Conservation (phyloP, 2,888 invertebrate genomes). For the Cenopis cana region DNA sequence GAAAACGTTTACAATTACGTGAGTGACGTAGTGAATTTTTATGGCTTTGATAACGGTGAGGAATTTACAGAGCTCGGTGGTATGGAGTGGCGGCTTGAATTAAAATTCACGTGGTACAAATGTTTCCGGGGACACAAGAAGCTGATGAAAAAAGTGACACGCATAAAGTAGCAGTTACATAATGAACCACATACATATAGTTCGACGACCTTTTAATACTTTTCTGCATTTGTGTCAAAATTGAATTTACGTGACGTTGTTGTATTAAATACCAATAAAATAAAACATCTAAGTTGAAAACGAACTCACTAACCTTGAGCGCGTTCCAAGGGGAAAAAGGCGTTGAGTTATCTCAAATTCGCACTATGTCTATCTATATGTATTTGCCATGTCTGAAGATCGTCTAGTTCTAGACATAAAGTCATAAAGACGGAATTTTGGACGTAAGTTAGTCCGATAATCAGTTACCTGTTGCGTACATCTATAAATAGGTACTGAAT, state of each 20-base stretch:
- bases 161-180: not conserved
- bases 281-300: not conserved
- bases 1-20: slow-evolving; percentile 57
- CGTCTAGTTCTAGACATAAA: slow-evolving; percentile 4
- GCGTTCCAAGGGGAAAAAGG: not conserved
- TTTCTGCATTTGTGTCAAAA: not conserved
- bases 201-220: not conserved
- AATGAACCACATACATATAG: not conserved
- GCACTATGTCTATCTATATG: not conserved
- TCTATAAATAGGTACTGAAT: slow-evolving; percentile 22
- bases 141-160: no score
- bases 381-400: slow-evolving; percentile 22
- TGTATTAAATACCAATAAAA: not conserved
- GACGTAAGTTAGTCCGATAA: slow-evolving; percentile 24
- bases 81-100: slow-evolving; percentile 10
- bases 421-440: slow-evolving; percentile 8
- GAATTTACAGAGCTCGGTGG: slow-evolving; percentile 37
- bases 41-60: slow-evolving; percentile 54
- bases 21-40: slow-evolving; percentile 57
- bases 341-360: not conserved
- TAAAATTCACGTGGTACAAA: not conserved
- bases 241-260: not conserved
- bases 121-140: not conserved
- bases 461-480: slow-evolving; percentile 36
- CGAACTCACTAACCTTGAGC: not conserved